A percentile compares a stretch with the other conserved stretches of the same genome.
Conservation (phyloP, 1,140 invertebrate genomes). For the Cyphomyrmex costatus region DNA sequence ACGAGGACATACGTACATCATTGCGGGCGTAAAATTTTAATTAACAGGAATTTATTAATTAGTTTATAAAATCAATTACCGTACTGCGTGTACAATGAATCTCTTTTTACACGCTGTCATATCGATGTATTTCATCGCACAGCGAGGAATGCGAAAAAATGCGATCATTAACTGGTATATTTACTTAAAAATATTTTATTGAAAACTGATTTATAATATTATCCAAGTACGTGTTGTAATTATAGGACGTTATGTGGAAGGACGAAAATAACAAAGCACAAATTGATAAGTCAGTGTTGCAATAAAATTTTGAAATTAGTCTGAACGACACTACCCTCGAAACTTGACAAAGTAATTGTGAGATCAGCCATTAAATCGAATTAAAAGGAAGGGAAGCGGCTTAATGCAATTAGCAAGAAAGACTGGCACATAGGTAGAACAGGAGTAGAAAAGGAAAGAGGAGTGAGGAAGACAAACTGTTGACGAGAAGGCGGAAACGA, state of each 20-base stretch:
- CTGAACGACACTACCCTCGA: conserved; percentile 19
- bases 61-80: conserved; percentile 68
- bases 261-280: not conserved
- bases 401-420: conserved; percentile 57
- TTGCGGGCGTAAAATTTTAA: conserved; percentile 78
- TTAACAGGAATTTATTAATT: conserved; percentile 80
- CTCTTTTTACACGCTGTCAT: not conserved
- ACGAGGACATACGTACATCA: conserved; percentile 26
- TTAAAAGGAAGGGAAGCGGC: conserved; percentile 27
- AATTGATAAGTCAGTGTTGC: conserved; percentile 12
- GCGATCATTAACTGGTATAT: conserved; percentile 1
- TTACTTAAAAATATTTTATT: conserved; percentile 2
- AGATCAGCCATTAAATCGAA: conserved; percentile 45
- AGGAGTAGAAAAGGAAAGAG: conserved; percentile 5
- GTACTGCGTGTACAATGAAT: not conserved
- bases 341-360: conserved; percentile 46
- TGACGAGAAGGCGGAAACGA: not conserved
- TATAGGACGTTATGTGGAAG: not conserved
- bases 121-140: not conserved
- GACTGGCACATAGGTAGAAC: conserved; percentile 19
- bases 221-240: not conserved
- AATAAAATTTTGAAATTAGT: conserved; percentile 40
- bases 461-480: not conserved
- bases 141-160: not conserved
- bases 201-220: not conserved